A percentile compares a stretch with the other conserved stretches of the same genome.
Conservation (phyloP, 2,888 invertebrate species). For the Yponomeuta malinellus region DNA sequence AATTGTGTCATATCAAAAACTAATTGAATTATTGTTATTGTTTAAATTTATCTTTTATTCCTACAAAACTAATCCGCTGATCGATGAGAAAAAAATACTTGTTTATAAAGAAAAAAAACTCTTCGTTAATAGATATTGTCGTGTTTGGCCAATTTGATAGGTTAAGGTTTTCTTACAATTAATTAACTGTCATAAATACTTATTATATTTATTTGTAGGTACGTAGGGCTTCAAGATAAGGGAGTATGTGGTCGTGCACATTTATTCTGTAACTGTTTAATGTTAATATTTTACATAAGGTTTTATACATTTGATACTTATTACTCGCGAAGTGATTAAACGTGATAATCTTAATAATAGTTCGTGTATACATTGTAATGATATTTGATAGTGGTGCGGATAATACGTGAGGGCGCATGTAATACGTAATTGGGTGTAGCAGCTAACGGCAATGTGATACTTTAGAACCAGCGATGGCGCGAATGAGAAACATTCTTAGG, state of each 20-base stretch:
- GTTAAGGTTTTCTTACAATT: slow-evolving; percentile 56
- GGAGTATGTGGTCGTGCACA: slow-evolving; percentile 59
- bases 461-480: slow-evolving; percentile 7
- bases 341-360: slow-evolving; percentile 67
- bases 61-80: slow-evolving; percentile 34
- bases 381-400: slow-evolving; percentile 62
- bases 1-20: slow-evolving; percentile 56
- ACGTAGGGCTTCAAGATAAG: slow-evolving; percentile 58
- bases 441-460: slow-evolving; percentile 31
- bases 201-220: slow-evolving; percentile 71
- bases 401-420: slow-evolving; percentile 20
- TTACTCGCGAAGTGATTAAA: slow-evolving; percentile 72
- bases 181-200: slow-evolving; percentile 52
- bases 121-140: slow-evolving; percentile 10
- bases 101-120: slow-evolving; percentile 25
- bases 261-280: slow-evolving; percentile 65
- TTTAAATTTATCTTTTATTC: slow-evolving; percentile 13
- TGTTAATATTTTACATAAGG: slow-evolving; percentile 58
- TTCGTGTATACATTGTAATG: slow-evolving; percentile 55
- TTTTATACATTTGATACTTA: slow-evolving; percentile 75
- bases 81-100: slow-evolving; percentile 41
- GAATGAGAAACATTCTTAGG: slow-evolving; percentile 34
- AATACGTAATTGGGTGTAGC: slow-evolving; percentile 11
- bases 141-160: slow-evolving; percentile 52
- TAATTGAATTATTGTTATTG: slow-evolving; percentile 20